phyloP scores from a whole-genome alignment of 2,888 invertebrate genomes.

The Caenorhabditis imperialis region DNA sequence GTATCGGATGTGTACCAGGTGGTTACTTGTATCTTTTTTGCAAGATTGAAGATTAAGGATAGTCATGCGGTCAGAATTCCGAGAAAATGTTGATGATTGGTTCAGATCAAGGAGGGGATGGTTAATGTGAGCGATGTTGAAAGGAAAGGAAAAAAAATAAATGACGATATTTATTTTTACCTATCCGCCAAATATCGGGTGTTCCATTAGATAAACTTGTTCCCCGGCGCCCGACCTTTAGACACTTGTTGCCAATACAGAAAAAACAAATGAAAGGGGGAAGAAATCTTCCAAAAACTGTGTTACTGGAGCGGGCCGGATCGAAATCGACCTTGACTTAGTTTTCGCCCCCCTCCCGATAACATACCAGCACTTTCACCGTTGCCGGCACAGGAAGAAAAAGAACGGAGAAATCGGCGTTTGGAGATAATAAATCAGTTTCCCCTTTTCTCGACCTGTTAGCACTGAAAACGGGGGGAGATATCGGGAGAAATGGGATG shows the following conservation, averaged over 20 bases:
- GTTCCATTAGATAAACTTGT: slow-evolving; percentile 38
- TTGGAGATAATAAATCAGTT: slow-evolving; percentile 37
- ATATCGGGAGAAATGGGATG: too few relatives aligned
- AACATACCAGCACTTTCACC: slow-evolving; percentile 41
- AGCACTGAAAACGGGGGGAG: neutral
- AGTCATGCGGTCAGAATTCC: slow-evolving; percentile 13
- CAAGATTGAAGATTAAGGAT: slow-evolving; percentile 46
- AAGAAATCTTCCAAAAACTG: slow-evolving; percentile 5
- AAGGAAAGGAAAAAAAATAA: slow-evolving; percentile 11
- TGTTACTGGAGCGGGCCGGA: slow-evolving; percentile 36
- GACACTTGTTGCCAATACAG: too few relatives aligned
- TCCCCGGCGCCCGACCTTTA: too few relatives aligned
- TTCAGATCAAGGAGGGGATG: too few relatives aligned
- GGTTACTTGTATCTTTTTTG: slow-evolving; percentile 41
- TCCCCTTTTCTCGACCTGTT: neutral
- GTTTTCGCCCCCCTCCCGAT: slow-evolving; percentile 33
- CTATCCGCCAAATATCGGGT: slow-evolving; percentile 30
- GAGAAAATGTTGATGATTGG: too few relatives aligned
- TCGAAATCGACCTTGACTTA: slow-evolving; percentile 51
- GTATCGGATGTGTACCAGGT: slow-evolving; percentile 45
- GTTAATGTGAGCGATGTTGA: neutral
- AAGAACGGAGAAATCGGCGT: slow-evolving; percentile 4
- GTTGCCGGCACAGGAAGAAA: neutral
- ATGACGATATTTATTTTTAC: slow-evolving; percentile 15
- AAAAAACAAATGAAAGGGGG: neutral